phyloP scores from a whole-genome alignment of 2,888 invertebrate species.

The Seladonia tumulorum region DNA sequence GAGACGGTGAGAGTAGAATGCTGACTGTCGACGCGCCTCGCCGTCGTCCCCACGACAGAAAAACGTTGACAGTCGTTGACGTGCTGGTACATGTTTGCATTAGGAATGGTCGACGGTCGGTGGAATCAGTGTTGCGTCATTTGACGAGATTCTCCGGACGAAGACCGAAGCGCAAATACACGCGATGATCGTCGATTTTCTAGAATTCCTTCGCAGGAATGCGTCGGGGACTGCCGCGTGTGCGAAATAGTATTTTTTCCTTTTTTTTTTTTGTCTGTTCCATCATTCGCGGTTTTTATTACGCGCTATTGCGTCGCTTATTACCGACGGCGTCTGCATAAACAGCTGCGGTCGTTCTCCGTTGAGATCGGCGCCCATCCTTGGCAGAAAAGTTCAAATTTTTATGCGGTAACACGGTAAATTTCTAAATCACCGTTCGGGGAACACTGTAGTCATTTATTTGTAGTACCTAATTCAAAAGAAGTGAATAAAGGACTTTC shows the following conservation, averaged over 20 bases:
- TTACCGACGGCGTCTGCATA: background rate
- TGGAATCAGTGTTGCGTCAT: conserved; percentile 9
- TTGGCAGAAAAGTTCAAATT: background rate
- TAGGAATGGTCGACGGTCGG: conserved; percentile 11
- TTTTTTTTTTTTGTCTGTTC: background rate
- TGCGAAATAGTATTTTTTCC: background rate
- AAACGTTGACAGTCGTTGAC: conserved; percentile 24
- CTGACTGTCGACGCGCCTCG: background rate
- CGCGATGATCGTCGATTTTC: conserved; percentile 1
- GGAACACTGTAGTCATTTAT: background rate
- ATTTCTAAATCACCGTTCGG: background rate
- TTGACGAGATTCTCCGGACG: conserved; percentile 2
- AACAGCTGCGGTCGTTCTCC: background rate
- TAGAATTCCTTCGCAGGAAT: conserved; percentile 2
- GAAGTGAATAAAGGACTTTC: no score
- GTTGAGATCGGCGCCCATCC: no score
- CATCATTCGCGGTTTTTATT: background rate
- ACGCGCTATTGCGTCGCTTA: background rate
- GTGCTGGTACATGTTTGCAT: conserved; percentile 19
- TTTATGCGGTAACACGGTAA: background rate
- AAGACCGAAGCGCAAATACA: background rate
- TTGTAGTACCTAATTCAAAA: background rate
- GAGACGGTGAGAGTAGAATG: background rate
- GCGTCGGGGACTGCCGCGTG: no score
- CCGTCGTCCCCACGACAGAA: background rate